Base-by-base conservation (phyloP, 2,113 vertebrate genomes). In the Melanotaenia duboulayi region DNA sequence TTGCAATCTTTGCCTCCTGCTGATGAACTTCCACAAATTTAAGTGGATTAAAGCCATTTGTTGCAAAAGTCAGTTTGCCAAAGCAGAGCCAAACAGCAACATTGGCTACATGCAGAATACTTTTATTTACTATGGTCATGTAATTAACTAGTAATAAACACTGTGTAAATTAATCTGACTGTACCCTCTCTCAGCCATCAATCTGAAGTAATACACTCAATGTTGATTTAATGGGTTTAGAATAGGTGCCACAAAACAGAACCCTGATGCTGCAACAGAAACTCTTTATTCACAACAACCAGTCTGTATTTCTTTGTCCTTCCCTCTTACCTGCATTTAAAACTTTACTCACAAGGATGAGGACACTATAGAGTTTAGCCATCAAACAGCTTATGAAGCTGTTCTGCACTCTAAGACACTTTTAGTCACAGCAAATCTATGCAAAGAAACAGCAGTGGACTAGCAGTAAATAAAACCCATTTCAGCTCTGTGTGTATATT, bases 41-140 rank as follows among this genome's bases (percentile, higher is more conserved):
- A 72, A 65, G 77, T 77, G 78, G 81, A 88, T 88, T 87, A 87
- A 78, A 86, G 56, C 54, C 78, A 76, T 84, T 88, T 88, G 80
- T 76, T 67, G 82, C 71, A 75, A 58, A 76, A 65, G 25, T 60
- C 81, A 69, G 50, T 71, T 65, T 77, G 48, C 76, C 71, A 49
- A 58, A 17, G 20, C 3, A 11, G 55, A 78, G 42, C 74, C 76
- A 61, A 85, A 81, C 62, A 69, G 62, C 74, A 81, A 80, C 79
- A 84, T 65, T 60, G 60, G 57, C 73, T 35, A 79, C 54, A 49
- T 71, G 60, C 72, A 51, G 62, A 13, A 74, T 42, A 65, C 52
- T 56, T 32, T 4, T 51, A 59, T 61, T 42, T 39, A 67, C 35
- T 11, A 14, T 40, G 64, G 49, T 88, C 78, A 44, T 78, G 80